A percentile compares a stretch with the other conserved stretches of the same genome.
These are phyloP conservation scores for Calonectris borealis DNA, from an alignment of 2,113 vertebrate genomes.

Conservation along the genomic window DNA sequence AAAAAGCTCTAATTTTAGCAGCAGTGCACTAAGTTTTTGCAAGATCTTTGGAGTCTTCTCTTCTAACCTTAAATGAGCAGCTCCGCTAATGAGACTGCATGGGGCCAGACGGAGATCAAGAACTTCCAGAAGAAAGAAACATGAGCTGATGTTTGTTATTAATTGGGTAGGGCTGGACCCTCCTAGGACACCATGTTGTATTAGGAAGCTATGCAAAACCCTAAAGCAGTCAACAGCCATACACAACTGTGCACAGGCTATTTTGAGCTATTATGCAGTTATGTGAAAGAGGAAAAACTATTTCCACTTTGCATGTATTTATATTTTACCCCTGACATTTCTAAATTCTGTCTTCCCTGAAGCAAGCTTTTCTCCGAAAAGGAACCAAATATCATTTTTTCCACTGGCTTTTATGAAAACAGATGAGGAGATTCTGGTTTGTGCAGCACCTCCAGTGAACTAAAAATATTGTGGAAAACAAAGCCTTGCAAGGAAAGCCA, in stretches of 20 bases:
- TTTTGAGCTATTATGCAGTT: slow-evolving; percentile 17
- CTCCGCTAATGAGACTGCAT: neutral
- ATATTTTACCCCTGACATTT: slow-evolving; percentile 16
- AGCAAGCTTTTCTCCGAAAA: neutral
- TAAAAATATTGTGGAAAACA: neutral
- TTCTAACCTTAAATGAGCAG: neutral
- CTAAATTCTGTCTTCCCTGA: neutral
- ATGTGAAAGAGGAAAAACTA: slow-evolving; percentile 12
- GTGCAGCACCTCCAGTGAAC: neutral
- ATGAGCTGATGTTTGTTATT: neutral
- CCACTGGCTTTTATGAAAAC: neutral
- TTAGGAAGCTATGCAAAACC: neutral
- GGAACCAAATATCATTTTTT: neutral
- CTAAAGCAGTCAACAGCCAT: neutral
- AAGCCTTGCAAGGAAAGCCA: neutral
- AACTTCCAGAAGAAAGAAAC: neutral
- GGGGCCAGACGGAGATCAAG: neutral
- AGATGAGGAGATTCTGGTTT: neutral
- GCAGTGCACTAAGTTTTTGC: neutral
- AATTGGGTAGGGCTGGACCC: neutral
- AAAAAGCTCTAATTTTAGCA: neutral
- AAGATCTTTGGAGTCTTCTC: neutral
- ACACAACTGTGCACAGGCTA: neutral
- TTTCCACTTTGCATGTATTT: slow-evolving; percentile 33
- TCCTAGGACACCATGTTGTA: neutral